phyloP scores from a whole-genome alignment of 2,797 vertebrate genomes.

The Fistularia tabacaria region DNA sequence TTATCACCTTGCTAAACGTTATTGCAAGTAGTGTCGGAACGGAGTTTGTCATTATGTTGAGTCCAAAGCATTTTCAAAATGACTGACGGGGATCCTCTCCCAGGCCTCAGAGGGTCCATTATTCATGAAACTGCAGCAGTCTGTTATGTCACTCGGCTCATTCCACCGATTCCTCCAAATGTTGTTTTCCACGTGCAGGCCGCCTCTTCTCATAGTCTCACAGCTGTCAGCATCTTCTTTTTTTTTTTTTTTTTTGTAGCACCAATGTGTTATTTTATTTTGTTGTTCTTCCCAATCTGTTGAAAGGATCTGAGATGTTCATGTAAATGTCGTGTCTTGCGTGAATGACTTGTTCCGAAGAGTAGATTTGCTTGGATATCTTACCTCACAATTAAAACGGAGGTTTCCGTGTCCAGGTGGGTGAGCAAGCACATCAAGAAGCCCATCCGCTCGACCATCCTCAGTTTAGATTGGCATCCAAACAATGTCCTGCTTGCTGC shows the following conservation, averaged over 20 bases:
- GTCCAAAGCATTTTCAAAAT: neutral
- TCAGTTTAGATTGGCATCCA: slow-evolving; percentile 98
- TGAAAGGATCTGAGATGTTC: no score
- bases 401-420: slow-evolving; percentile 79
- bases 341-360: no score
- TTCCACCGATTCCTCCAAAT: neutral
- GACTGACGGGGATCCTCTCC: neutral
- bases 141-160: neutral
- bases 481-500: slow-evolving; percentile 96
- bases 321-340: no score
- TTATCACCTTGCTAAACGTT: no score
- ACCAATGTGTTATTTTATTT: no score
- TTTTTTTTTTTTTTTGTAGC: neutral
- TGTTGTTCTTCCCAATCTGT: no score
- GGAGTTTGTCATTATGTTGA: neutral
- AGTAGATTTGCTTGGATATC: no score
- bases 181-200: no score
- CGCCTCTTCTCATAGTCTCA: no score
- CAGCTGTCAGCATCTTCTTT: no score
- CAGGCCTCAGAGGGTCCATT: neutral
- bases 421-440: slow-evolving; percentile 99
- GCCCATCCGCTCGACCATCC: slow-evolving; percentile 95
- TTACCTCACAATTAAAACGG: no score
- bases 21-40: no score
- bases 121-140: neutral